Evolutionary conservation across 1,140 invertebrate genomes (phyloP), one percentile per base, ranked within the genome.

Genomic region (Caenorhabditis briggsae): DNA sequence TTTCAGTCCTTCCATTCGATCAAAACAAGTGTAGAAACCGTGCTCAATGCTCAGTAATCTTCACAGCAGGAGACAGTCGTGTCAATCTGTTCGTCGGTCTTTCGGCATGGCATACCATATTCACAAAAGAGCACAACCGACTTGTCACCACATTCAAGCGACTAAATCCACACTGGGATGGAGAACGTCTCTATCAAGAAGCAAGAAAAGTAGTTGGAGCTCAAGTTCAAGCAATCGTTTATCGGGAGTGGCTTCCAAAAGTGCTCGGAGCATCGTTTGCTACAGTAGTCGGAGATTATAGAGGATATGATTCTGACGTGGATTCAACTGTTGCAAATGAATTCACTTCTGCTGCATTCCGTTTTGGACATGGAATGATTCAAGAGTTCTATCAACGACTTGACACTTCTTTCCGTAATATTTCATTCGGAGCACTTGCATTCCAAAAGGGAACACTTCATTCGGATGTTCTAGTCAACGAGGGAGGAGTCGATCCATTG

Each of bases 351-450:
- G 95, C 95, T 53, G 95, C 95, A 48, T 95, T 94, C 90, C 92
- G 95, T 87, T 95, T 95, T 90, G 95, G 95, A 14, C 95, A 95
- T 90, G 94, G 93, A 78, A 93, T 94, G 86, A 93, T 95, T 87
- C 92, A 92, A 88, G 91, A 91, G 82, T 89, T 92, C 61, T 92
- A 92, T 85, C 90, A 90, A 50, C 89, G 91, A 14, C 74, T 92
- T 16, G 91, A 92, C 56, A 82, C 48, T 48, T 65, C 64, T 20
- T 92, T 92, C 78, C 88, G 88, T 48, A 89, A 92, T 18, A 92
- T 89, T 74, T 78, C 88, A 33, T 87, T 85, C 25, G 90, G 90
- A 18, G 87, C 89, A 20, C 83, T 92, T 25, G 58, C 87, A 25
- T 92, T 91, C 85, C 87, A 89, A 25, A 89, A 92, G 33, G 91